phyloP scores from a whole-genome alignment of 2,888 invertebrate genomes.

The Lycaena phlaeas region DNA sequence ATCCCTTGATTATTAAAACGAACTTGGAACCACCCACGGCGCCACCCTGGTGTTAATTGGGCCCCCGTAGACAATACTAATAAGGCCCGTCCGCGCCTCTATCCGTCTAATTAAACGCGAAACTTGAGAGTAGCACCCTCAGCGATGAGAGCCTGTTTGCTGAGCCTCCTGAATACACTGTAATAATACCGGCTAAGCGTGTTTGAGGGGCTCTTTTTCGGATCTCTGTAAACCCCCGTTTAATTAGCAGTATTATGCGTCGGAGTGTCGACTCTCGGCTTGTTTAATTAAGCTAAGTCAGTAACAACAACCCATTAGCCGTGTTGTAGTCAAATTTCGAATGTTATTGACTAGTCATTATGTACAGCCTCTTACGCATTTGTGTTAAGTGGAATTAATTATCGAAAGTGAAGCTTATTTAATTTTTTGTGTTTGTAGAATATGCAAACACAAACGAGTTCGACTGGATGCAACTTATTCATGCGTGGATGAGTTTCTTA shows the following conservation, averaged over 20 bases:
- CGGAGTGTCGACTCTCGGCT: constrained; percentile 65
- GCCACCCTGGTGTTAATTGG: constrained; percentile 69
- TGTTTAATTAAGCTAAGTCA: constrained; percentile 71
- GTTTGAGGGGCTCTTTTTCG: constrained; percentile 72
- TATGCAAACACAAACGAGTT: too few relatives aligned
- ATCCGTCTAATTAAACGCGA: constrained; percentile 73
- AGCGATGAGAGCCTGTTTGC: constrained; percentile 65
- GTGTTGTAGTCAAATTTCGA: constrained; percentile 28
- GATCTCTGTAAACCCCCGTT: constrained; percentile 69
- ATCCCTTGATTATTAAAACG: constrained; percentile 71
- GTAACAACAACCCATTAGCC: constrained; percentile 59
- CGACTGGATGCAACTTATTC: too few relatives aligned
- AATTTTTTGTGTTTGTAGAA: too few relatives aligned
- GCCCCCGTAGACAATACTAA: constrained; percentile 74
- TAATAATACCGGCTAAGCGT: constrained; percentile 73
- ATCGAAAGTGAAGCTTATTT: too few relatives aligned
- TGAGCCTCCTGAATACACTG: constrained; percentile 66
- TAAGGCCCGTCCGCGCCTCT: constrained; percentile 72
- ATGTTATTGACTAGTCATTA: neutral
- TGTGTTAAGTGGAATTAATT: too few relatives aligned
- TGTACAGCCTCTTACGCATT: neutral
- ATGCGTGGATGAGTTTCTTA: too few relatives aligned
- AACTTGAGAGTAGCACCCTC: constrained; percentile 72
- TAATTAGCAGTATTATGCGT: constrained; percentile 71
- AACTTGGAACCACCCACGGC: constrained; percentile 62